These are phyloP conservation scores for Monopis laevigella DNA, from an alignment of 2,888 invertebrate species.

Conservation along the genomic window DNA sequence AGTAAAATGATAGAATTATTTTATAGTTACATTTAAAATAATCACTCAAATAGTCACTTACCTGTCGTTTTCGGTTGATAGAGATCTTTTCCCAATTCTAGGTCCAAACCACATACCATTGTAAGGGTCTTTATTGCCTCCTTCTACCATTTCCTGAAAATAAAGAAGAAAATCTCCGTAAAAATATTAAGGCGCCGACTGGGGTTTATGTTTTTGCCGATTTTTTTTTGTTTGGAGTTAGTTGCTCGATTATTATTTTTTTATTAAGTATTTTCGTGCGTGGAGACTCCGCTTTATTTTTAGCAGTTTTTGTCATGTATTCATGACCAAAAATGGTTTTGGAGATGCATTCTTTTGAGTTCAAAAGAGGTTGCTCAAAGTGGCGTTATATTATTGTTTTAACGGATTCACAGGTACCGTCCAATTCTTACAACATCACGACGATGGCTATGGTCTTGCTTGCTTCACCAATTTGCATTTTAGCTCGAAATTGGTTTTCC, in stretches of 20 bases:
- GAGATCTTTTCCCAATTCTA: slow-evolving; percentile 42
- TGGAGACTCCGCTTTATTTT: too few species aligned
- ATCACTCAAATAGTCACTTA: slow-evolving; percentile 17
- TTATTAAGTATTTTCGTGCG: too few species aligned
- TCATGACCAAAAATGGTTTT: too few species aligned
- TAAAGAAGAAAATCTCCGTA: slow-evolving; percentile 24
- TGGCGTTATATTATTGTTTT: too few species aligned
- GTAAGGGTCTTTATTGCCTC: slow-evolving; percentile 28
- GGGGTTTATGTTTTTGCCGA: slow-evolving; percentile 13
- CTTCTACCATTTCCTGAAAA: slow-evolving; percentile 36
- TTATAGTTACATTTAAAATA: not conserved
- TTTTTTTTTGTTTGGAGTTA: slow-evolving; percentile 27
- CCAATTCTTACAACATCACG: too few species aligned
- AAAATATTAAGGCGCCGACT: slow-evolving; percentile 19
- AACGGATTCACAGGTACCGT: too few species aligned
- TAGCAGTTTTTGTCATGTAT: too few species aligned
- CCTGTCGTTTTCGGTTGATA: slow-evolving; percentile 36
- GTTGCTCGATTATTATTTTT: slow-evolving; percentile 31
- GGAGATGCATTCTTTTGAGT: too few species aligned
- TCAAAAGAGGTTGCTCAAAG: too few species aligned
- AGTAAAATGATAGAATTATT: not conserved
- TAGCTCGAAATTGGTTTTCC: too few species aligned
- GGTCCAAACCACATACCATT: slow-evolving; percentile 55
- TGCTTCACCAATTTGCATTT: too few species aligned
- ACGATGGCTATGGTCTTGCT: too few species aligned